phyloP scores from a whole-genome alignment of 1,140 invertebrate genomes.

The Drosophila melanica region DNA sequence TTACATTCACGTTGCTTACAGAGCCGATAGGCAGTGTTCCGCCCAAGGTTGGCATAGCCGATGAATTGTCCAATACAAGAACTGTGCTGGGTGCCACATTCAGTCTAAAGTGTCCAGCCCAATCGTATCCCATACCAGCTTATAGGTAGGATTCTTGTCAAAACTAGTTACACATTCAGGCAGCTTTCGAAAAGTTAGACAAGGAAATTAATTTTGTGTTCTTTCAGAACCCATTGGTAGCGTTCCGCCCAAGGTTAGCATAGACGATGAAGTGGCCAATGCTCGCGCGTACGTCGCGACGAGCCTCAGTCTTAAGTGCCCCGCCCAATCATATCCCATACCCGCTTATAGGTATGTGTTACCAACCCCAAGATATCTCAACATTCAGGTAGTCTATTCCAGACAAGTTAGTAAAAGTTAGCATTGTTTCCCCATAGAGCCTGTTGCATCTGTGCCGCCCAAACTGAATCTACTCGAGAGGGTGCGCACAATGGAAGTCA shows the following conservation, averaged over 20 bases:
- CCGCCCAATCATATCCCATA: conserved; percentile 88
- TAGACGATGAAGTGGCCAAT: conserved; percentile 89
- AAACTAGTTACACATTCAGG: conserved; percentile 45
- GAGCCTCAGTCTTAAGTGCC: conserved; percentile 86
- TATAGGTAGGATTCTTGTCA: conserved; percentile 85
- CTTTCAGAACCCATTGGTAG: conserved; percentile 90
- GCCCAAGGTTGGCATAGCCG: conserved; percentile 90
- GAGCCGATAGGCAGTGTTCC: conserved; percentile 90
- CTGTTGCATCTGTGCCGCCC: conserved; percentile 80
- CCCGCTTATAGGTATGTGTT: conserved; percentile 86
- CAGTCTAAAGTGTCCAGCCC: conserved; percentile 87
- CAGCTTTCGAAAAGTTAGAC: conserved; percentile 18
- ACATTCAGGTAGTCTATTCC: conserved; percentile 56
- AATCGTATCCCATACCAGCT: conserved; percentile 87
- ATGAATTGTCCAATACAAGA: conserved; percentile 88
- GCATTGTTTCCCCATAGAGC: conserved; percentile 30
- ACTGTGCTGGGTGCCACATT: conserved; percentile 72
- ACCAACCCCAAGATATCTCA: conserved; percentile 24
- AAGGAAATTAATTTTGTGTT: not conserved
- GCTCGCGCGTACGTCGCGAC: conserved; percentile 83
- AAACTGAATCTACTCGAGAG: conserved; percentile 84
- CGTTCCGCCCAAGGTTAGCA: conserved; percentile 90
- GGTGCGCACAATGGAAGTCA: conserved; percentile 85
- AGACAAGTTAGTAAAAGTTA: not conserved
- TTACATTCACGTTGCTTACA: conserved; percentile 73